Percentiles rank a stretch among this genome's conserved stretches.
These are phyloP conservation scores for Amblyopsis rosae DNA, from an alignment of 2,113 vertebrate species.

Conservation along the genomic window DNA sequence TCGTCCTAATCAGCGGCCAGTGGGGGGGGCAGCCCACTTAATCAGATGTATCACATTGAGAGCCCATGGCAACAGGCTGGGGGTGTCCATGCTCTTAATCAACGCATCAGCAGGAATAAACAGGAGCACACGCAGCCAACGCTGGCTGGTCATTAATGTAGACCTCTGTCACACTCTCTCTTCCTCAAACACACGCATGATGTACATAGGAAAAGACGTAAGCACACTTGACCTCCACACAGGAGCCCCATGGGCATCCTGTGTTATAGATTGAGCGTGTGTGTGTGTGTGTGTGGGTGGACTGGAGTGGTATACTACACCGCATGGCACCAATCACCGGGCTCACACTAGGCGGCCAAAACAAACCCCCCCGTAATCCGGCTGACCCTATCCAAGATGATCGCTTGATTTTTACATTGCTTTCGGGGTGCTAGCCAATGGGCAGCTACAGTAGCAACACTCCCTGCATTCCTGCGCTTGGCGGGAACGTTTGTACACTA, in stretches of 20 bases:
- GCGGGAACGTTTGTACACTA: background rate
- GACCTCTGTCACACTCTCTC: conserved; percentile 14
- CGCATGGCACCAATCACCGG: conserved; percentile 63
- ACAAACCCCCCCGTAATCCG: conserved; percentile 23
- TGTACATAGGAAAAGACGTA: conserved; percentile 31
- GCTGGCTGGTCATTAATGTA: conserved; percentile 60
- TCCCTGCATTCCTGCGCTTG: conserved; percentile 2
- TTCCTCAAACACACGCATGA: conserved; percentile 38
- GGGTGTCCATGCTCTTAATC: conserved; percentile 58
- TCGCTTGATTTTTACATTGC: conserved; percentile 35
- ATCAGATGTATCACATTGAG: conserved; percentile 64
- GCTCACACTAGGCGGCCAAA: conserved; percentile 41
- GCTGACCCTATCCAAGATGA: conserved; percentile 43
- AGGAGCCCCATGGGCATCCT: conserved; percentile 9
- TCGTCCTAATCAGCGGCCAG: conserved; percentile 68
- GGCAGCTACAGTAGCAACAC: background rate
- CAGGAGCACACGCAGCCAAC: conserved; percentile 56
- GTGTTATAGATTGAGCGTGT: conserved; percentile 17
- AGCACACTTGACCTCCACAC: conserved; percentile 55
- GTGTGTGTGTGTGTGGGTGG: conserved; percentile 16
- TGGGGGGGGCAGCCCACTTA: conserved; percentile 65
- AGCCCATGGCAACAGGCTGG: conserved; percentile 22
- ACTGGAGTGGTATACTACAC: conserved; percentile 50
- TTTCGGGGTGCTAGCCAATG: too few species aligned
- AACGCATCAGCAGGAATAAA: conserved; percentile 70